phyloP scores from a whole-genome alignment of 2,113 vertebrate genomes.

The Neolamprologus toae region DNA sequence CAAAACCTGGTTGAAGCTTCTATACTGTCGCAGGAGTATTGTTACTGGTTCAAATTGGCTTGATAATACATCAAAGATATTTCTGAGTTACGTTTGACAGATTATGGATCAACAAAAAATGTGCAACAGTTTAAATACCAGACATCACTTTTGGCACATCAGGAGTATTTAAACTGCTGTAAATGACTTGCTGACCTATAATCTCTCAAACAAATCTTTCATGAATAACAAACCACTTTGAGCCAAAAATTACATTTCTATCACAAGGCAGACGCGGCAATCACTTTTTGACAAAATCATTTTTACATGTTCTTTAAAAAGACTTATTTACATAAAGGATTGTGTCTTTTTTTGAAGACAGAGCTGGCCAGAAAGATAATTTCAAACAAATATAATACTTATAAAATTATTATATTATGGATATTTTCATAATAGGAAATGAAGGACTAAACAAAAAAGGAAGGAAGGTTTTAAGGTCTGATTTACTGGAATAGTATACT shows the following conservation, averaged over 20 bases:
- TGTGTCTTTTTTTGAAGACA: accelerated
- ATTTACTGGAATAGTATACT: not conserved
- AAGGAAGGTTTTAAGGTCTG: not conserved
- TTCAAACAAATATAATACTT: not conserved
- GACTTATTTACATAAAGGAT: not conserved
- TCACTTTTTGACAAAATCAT: not conserved
- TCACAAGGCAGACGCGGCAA: accelerated
- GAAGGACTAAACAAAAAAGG: not conserved
- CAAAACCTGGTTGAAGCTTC: not conserved
- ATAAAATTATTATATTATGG: accelerated
- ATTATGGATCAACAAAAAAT: not conserved
- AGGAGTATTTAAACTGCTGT: not conserved
- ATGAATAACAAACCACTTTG: not conserved
- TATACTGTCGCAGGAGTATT: accelerated
- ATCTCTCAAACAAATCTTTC: not conserved
- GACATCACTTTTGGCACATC: not conserved
- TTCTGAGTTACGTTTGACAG: not conserved
- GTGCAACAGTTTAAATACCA: not conserved
- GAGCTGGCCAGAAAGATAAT: accelerated
- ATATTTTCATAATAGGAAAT: not conserved
- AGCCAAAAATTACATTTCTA: not conserved
- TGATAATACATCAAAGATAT: not conserved
- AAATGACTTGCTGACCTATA: not conserved
- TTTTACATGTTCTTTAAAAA: not conserved
- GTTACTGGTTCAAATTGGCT: not conserved